phyloP scores from a whole-genome alignment of 2,888 invertebrate genomes.

The Boloria euphrosyne region DNA sequence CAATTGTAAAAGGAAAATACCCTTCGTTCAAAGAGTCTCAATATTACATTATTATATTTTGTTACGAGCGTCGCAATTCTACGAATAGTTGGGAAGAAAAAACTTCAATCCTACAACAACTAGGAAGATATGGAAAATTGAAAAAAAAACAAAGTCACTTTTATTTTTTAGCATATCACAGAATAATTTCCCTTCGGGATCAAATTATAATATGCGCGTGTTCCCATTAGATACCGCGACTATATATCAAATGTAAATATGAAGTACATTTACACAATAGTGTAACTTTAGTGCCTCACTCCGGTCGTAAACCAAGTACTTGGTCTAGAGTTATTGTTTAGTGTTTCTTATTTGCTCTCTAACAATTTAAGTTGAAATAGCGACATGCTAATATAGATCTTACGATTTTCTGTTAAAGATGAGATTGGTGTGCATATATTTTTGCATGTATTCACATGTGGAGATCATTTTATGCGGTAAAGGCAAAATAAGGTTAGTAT shows the following conservation, averaged over 20 bases:
- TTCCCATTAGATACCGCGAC: neutral
- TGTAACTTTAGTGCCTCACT: conserved; percentile 10
- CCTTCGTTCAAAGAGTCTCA: no score
- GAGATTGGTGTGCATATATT: neutral
- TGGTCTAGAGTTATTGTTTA: conserved; percentile 22
- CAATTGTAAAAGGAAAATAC: no score
- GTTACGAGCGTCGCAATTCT: no score
- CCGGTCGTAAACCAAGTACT: conserved; percentile 14
- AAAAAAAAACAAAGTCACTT: no score
- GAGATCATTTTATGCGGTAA: neutral
- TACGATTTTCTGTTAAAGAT: neutral
- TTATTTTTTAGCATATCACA: no score
- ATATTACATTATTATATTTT: no score
- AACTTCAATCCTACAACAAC: no score
- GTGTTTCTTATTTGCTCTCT: conserved; percentile 17
- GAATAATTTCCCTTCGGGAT: no score
- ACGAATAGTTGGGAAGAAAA: no score
- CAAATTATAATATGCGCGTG: neutral
- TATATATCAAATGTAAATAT: conserved; percentile 18
- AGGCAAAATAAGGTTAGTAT: conserved; percentile 13
- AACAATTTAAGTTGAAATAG: neutral
- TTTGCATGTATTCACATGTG: neutral
- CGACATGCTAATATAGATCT: neutral
- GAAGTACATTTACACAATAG: conserved; percentile 14
- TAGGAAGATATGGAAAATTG: no score